Evolutionary conservation across 37 sponge, comb jelly and placozoan genomes (phyloP).

Genomic region (Beroe forskalii): DNA sequence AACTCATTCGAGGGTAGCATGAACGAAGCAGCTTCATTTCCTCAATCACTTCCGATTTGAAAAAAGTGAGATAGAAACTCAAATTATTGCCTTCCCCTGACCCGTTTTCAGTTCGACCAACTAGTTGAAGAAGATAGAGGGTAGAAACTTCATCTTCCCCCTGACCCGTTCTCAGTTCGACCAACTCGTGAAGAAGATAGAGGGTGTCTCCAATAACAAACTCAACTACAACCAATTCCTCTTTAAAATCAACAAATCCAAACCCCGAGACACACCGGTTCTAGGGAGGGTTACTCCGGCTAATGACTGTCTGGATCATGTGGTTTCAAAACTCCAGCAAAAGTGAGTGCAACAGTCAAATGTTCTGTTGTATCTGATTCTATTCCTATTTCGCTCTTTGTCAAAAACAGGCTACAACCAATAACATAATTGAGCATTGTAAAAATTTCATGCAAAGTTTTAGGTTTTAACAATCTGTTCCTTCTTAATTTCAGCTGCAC

Average conservation of each 20-base stretch:
- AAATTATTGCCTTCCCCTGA: too few species aligned
- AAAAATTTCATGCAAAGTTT: too few species aligned
- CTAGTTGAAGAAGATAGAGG: too few species aligned
- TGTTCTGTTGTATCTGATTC: too few species aligned
- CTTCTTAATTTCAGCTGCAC: constrained; percentile 7
- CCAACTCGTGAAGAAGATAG: constrained; percentile 4
- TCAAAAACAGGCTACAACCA: too few species aligned
- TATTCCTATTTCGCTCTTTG: too few species aligned
- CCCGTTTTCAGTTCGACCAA: too few species aligned
- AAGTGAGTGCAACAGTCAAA: too few species aligned
- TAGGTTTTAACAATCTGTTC: too few species aligned
- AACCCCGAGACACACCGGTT: neutral
- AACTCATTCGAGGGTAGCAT: constrained; percentile 25
- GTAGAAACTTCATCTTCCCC: constrained; percentile 41
- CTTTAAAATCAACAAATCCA: constrained; percentile 25
- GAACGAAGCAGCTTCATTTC: constrained; percentile 49
- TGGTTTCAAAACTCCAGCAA: constrained; percentile 37
- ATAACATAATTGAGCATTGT: too few species aligned
- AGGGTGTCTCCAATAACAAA: constrained; percentile 27
- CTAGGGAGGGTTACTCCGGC: constrained; percentile 45
- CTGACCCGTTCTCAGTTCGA: constrained; percentile 37
- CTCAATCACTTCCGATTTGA: constrained; percentile 23
- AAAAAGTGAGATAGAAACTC: too few species aligned
- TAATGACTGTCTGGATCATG: constrained; percentile 18
- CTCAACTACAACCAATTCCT: constrained; percentile 57